Percentiles rank a stretch among this genome's conserved stretches.
Conservation (phyloP, 2,888 invertebrate species). For the Drosophila yooni region DNA sequence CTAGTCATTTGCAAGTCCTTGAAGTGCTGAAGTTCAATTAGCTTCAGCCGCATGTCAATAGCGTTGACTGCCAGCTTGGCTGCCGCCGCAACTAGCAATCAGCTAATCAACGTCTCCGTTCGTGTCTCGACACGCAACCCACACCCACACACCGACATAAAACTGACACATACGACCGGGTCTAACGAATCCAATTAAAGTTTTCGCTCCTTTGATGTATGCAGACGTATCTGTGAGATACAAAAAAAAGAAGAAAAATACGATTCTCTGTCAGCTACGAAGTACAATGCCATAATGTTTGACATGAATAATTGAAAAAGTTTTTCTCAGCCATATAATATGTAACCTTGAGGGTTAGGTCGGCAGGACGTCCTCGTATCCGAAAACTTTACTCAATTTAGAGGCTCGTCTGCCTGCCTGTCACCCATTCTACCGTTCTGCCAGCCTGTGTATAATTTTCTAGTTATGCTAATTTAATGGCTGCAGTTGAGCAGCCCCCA, state of each 20-base stretch:
- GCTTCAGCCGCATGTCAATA: constrained; percentile 78
- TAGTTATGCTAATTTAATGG: constrained; percentile 79
- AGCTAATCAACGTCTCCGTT: constrained; percentile 71
- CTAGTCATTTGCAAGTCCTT: constrained; percentile 81
- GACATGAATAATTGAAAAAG: constrained; percentile 80
- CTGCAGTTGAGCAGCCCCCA: constrained; percentile 64
- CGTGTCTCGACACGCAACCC: constrained; percentile 31
- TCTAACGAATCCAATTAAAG: constrained; percentile 76
- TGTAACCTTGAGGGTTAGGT: constrained; percentile 70
- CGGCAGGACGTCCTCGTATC: constrained; percentile 27
- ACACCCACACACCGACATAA: constrained; percentile 2
- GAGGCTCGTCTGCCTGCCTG: constrained; percentile 18
- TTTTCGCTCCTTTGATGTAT: constrained; percentile 74
- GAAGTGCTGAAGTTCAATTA: constrained; percentile 77
- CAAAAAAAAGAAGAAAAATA: constrained; percentile 48
- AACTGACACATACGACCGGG: constrained; percentile 32
- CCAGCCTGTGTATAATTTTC: constrained; percentile 70
- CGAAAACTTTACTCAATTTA: constrained; percentile 56
- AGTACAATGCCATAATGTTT: constrained; percentile 73
- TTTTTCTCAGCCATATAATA: constrained; percentile 51
- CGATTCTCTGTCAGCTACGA: constrained; percentile 41
- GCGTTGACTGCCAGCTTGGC: constrained; percentile 49
- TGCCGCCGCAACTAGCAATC: constrained; percentile 62
- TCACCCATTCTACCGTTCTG: constrained; percentile 7
- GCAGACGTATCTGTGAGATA: constrained; percentile 60